These are phyloP conservation scores for Aspidiotus destructor DNA, from an alignment of 2,888 invertebrate species.

Conservation along the genomic window DNA sequence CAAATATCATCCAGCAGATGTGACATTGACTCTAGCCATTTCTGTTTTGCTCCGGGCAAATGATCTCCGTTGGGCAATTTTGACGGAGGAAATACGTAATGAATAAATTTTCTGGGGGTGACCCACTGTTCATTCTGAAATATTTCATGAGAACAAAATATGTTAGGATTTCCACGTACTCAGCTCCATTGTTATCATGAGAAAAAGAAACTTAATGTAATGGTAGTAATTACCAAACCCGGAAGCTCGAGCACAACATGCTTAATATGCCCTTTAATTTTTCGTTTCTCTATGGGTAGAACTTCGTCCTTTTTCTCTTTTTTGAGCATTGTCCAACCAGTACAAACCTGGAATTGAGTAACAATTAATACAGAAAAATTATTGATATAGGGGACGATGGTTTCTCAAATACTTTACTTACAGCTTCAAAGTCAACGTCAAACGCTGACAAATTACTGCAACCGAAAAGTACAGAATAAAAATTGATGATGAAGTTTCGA, in stretches of 20 bases:
- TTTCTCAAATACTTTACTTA: too few relatives aligned
- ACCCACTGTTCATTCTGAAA: slow-evolving; percentile 23
- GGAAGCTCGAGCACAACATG: slow-evolving; percentile 14
- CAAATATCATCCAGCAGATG: slow-evolving; percentile 15
- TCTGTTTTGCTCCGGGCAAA: slow-evolving; percentile 5
- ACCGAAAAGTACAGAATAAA: too few relatives aligned
- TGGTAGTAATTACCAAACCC: slow-evolving; percentile 11
- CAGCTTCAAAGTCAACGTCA: too few relatives aligned
- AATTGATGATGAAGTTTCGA: too few relatives aligned
- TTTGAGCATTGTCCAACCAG: neutral
- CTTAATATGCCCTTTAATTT: slow-evolving; percentile 16
- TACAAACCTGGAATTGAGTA: too few relatives aligned
- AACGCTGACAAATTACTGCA: too few relatives aligned
- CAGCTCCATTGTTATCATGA: neutral
- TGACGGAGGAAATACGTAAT: slow-evolving; percentile 16
- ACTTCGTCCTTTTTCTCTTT: slow-evolving; percentile 1
- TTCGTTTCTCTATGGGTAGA: slow-evolving; percentile 11
- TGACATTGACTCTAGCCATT: slow-evolving; percentile 12
- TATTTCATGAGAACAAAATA: neutral
- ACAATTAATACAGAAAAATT: too few relatives aligned
- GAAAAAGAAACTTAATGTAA: neutral
- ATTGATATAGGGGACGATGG: too few relatives aligned
- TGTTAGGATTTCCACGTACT: neutral
- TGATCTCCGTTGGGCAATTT: slow-evolving; percentile 1
- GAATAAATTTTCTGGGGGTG: neutral